Percentiles rank a stretch among this genome's conserved stretches.
Evolutionary conservation across 2,113 vertebrate species (phyloP).

Genomic region (Nycticorax nycticorax): DNA sequence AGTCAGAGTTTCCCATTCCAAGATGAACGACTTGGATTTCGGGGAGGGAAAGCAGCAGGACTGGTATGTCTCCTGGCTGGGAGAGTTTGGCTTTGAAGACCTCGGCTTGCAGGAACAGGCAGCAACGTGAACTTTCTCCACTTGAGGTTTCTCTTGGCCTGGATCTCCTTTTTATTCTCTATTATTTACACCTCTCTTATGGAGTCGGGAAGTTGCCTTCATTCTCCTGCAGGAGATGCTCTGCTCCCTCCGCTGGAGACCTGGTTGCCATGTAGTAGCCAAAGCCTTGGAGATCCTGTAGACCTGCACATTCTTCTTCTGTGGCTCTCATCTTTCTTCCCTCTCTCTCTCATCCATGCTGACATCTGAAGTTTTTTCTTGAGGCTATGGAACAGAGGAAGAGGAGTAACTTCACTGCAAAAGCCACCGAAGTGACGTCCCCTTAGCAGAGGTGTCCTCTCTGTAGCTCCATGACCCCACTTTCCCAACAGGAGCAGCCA

Average conservation of each 20-base stretch:
- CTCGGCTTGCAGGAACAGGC: background rate
- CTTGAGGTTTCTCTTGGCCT: background rate
- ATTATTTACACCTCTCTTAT: background rate
- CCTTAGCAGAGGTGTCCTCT: background rate
- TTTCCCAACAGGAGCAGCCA: background rate
- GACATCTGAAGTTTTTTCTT: background rate
- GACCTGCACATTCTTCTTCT: background rate
- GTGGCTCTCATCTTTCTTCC: background rate
- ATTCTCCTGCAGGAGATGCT: background rate
- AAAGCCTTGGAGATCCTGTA: background rate
- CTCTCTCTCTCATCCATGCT: background rate
- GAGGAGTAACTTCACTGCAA: background rate
- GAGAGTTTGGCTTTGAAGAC: background rate
- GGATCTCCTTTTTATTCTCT: background rate
- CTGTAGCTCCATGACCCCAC: background rate
- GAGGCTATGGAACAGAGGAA: background rate
- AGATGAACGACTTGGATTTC: background rate
- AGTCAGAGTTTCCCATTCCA: background rate
- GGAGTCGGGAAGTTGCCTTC: background rate
- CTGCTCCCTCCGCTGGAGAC: background rate
- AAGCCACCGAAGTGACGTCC: background rate
- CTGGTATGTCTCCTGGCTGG: background rate
- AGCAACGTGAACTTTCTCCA: background rate
- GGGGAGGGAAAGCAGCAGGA: background rate
- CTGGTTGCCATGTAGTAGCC: background rate